Evolutionary conservation across 1,140 invertebrate genomes (phyloP).

Genomic region (Drosophila pallidifrons): DNA sequence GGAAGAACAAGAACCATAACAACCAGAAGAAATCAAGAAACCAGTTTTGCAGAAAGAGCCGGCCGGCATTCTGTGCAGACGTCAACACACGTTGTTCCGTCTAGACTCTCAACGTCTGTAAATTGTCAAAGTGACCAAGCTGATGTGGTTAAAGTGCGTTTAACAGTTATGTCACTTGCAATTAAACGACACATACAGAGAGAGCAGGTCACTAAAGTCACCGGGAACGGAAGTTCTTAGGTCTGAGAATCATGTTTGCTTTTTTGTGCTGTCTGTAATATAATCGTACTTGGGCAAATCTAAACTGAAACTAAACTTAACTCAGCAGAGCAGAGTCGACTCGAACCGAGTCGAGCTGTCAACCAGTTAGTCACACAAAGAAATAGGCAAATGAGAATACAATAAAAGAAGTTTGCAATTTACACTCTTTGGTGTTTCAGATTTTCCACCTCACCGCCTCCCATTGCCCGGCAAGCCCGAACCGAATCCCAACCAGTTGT

Average conservation of each 20-base stretch:
- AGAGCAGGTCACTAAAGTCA: constrained; percentile 58
- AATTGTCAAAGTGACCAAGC: constrained; percentile 24
- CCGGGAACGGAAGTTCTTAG: constrained; percentile 54
- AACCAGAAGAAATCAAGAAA: constrained; percentile 45
- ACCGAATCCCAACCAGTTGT: constrained; percentile 43
- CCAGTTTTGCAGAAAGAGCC: constrained; percentile 70
- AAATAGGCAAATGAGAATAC: constrained; percentile 74
- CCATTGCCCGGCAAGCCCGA: not conserved
- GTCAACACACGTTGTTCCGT: constrained; percentile 39
- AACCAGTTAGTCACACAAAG: constrained; percentile 33
- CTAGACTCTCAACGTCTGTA: constrained; percentile 43
- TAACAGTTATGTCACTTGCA: constrained; percentile 71
- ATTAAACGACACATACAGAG: constrained; percentile 43
- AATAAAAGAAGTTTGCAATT: constrained; percentile 73
- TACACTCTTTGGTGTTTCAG: constrained; percentile 64
- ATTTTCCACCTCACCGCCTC: not conserved
- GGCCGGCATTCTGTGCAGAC: constrained; percentile 73
- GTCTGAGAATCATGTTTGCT: constrained; percentile 21
- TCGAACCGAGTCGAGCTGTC: constrained; percentile 4
- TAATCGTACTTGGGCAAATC: not conserved
- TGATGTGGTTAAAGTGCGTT: constrained; percentile 62
- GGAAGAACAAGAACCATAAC: constrained; percentile 52
- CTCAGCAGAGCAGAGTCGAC: not conserved
- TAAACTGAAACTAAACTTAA: not conserved
- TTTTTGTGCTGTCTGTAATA: not conserved